Evolutionary conservation across 1,140 invertebrate species (phyloP).

Genomic region (Drosophila albomicans): DNA sequence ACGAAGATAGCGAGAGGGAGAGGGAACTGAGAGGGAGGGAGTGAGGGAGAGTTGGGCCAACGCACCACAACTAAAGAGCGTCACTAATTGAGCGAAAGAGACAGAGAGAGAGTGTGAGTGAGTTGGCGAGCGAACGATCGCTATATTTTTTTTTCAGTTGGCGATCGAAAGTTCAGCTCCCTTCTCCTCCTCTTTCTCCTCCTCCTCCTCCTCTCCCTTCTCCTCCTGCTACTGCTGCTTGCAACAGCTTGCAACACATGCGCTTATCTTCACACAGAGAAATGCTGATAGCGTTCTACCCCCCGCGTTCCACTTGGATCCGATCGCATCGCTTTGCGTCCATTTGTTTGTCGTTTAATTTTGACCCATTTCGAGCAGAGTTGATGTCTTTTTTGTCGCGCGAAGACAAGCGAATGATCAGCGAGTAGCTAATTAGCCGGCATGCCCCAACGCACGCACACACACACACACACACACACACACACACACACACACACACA

Average conservation of each 20-base stretch:
- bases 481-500: too few relatives aligned
- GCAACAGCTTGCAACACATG: slow-evolving; percentile 44
- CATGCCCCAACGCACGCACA: background rate
- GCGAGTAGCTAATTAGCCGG: slow-evolving; percentile 33
- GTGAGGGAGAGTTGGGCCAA: slow-evolving; percentile 49
- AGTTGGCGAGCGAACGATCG: background rate
- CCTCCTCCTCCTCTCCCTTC: background rate
- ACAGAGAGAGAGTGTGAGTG: background rate
- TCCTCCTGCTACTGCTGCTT: slow-evolving; percentile 26
- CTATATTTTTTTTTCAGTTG: background rate
- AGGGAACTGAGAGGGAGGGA: background rate
- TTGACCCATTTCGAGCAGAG: slow-evolving; percentile 46
- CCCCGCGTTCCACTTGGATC: background rate
- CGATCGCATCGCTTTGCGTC: background rate
- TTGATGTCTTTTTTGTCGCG: slow-evolving; percentile 23
- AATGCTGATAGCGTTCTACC: slow-evolving; percentile 20
- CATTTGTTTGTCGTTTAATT: slow-evolving; percentile 18
- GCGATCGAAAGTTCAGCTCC: slow-evolving; percentile 58
- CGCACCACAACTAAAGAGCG: slow-evolving; percentile 45
- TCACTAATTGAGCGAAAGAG: slow-evolving; percentile 38
- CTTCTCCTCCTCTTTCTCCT: background rate
- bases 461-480: background rate
- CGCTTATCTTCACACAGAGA: slow-evolving; percentile 27
- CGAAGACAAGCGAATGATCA: slow-evolving; percentile 8
- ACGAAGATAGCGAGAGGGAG: background rate